A percentile compares a stretch with the other conserved stretches of the same genome.
These are phyloP conservation scores for Manis pentadactyla DNA, from an alignment of 2,797 vertebrate species.

Conservation along the genomic window DNA sequence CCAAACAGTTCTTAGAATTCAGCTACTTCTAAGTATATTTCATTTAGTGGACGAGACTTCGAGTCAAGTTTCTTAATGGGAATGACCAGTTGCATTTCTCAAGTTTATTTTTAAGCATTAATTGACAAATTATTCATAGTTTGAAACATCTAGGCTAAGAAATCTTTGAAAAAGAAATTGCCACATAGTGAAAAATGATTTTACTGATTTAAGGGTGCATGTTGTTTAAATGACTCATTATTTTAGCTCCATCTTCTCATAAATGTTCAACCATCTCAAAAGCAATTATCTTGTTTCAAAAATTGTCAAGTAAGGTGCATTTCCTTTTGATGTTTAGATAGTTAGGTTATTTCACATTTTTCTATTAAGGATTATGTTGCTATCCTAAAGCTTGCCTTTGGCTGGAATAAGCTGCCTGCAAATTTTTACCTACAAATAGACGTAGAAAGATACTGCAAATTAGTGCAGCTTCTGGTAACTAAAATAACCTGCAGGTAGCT, in stretches of 20 bases:
- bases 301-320: neutral
- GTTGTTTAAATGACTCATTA: conserved; percentile 1
- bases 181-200: conserved; percentile 12
- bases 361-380: neutral
- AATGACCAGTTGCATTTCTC: conserved; percentile 45
- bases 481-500: conserved; percentile 72
- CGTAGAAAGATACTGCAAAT: conserved; percentile 63
- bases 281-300: neutral
- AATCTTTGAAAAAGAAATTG: neutral
- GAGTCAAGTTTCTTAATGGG: conserved; percentile 11
- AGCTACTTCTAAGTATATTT: neutral
- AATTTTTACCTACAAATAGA: conserved; percentile 63
- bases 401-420: conserved; percentile 34
- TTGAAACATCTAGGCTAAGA: conserved; percentile 49
- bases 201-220: neutral
- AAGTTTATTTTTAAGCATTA: conserved; percentile 36
- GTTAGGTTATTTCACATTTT: conserved; percentile 30
- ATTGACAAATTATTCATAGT: conserved; percentile 50
- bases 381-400: conserved; percentile 54
- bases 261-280: neutral
- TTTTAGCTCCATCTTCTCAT: conserved; percentile 40
- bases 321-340: conserved; percentile 28
- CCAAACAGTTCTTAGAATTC: neutral
- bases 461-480: conserved; percentile 68
- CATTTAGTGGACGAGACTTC: neutral